Conservation (phyloP, 2,797 vertebrate species). For the Enteromius trimaculatus region DNA sequence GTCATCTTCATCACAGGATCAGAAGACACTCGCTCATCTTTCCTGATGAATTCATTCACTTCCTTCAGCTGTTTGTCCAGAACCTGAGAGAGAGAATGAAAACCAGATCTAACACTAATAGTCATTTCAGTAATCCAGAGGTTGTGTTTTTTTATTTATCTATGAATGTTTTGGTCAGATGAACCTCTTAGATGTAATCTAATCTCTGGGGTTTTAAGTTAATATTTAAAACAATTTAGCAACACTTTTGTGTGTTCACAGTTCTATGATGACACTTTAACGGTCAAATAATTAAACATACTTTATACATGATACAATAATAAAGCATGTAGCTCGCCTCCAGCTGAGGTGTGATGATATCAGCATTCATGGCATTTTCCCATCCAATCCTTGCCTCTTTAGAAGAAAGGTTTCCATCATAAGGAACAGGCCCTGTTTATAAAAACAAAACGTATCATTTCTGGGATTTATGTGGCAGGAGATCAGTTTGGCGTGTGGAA, state of each 20-base stretch:
- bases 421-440: slow-evolving; percentile 72
- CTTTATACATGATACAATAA: neutral
- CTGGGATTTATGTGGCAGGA: neutral
- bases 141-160: neutral
- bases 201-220: too few species aligned
- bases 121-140: neutral
- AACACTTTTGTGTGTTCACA: too few species aligned
- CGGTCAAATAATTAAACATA: neutral
- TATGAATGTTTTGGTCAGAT: too few species aligned
- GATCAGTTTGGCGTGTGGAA: too few species aligned
- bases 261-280: too few species aligned
- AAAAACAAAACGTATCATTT: slow-evolving; percentile 20
- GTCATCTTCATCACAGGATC: slow-evolving; percentile 84
- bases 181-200: too few species aligned
- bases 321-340: slow-evolving; percentile 73
- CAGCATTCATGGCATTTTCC: slow-evolving; percentile 78
- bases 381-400: slow-evolving; percentile 84
- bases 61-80: slow-evolving; percentile 80
- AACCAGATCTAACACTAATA: neutral
- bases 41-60: slow-evolving; percentile 78
- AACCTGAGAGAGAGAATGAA: slow-evolving; percentile 61
- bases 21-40: slow-evolving; percentile 84
- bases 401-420: slow-evolving; percentile 76
- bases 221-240: too few species aligned
- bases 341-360: slow-evolving; percentile 79